Percentiles rank a stretch among this genome's conserved stretches.
Conservation (phyloP, 2,113 vertebrate genomes). For the Todiramphus chloris region DNA sequence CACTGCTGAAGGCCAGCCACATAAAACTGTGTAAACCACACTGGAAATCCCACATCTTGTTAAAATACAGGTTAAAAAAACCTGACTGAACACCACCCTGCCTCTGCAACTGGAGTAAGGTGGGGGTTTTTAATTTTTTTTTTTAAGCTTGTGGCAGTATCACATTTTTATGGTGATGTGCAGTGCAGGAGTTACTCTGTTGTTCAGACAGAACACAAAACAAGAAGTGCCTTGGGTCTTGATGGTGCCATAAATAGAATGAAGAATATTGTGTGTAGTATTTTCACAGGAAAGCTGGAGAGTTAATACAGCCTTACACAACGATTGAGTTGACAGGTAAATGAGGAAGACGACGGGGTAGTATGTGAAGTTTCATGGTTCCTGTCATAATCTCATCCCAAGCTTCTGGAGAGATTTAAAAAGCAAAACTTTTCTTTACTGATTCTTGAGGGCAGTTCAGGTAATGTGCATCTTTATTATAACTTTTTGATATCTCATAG, state of each 20-base stretch:
- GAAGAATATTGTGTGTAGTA: background rate
- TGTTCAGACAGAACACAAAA: background rate
- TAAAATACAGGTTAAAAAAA: background rate
- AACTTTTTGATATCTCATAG: background rate
- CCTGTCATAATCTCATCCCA: background rate
- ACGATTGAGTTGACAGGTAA: background rate
- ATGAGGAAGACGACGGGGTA: background rate
- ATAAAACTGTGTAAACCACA: accelerated
- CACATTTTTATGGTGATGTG: background rate
- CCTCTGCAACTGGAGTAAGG: background rate
- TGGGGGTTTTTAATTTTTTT: no score
- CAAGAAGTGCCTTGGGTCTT: background rate
- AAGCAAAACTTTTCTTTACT: background rate
- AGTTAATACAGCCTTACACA: background rate
- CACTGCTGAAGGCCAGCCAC: background rate
- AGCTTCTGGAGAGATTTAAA: background rate
- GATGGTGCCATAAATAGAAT: background rate
- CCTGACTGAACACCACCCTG: background rate
- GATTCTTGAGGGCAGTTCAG: background rate
- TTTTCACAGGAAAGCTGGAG: background rate
- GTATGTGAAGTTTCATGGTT: background rate
- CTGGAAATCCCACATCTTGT: background rate
- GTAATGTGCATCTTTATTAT: background rate
- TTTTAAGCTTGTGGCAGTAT: no score
- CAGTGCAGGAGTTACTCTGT: background rate